Base-by-base conservation (phyloP, 2,888 invertebrate species). In the Corythucha ciliata region DNA sequence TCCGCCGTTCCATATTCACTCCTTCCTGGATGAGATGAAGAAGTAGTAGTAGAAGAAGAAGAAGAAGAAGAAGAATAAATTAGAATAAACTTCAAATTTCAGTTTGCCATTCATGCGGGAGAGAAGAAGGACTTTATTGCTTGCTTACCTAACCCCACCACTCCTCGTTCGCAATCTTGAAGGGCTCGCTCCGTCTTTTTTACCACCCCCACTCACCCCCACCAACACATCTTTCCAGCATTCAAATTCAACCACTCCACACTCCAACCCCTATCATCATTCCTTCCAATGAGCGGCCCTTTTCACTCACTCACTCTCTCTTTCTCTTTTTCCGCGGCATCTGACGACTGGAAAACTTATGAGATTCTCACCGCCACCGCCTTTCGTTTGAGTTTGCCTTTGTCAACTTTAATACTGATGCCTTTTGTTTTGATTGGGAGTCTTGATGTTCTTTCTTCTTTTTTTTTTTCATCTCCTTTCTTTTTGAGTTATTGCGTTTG, bases 21-120 rank as follows among this genome's bases (percentile, higher is more conserved):
- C 41, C 32, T 41, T 14, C 49, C 49, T n/a, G n/a, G n/a, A n/a
- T n/a, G n/a, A n/a, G n/a, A n/a, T n/a, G n/a, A n/a, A n/a, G n/a
- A n/a, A n/a, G n/a, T n/a, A n/a, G n/a, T n/a, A n/a, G n/a, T n/a
- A n/a, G n/a, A n/a, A n/a, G n/a, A n/a, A n/a, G n/a, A n/a, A n/a
- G n/a, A n/a, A n/a, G 37, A 24, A 24, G 18, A 39, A 49, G 27
- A 32, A 21, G 56, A 56, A 56, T 56, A 56, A 56, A 56, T 56
- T 56, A 56, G 56, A 56, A 56, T 56, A 56, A 56, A 56, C 56
- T 56, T 56, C 53, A 56, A 56, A 56, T 56, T 56, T 56, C 56
- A 56, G 56, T 53, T 56, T 49, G 53, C 56, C 56, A 56, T 56
- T 56, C 56, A 56, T 56, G 53, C 51, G 53, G 42, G 36, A 34